Evolutionary conservation across 2,113 vertebrate species (phyloP), one percentile per base, ranked within the genome.

Genomic region (Rhipidura dahli): DNA sequence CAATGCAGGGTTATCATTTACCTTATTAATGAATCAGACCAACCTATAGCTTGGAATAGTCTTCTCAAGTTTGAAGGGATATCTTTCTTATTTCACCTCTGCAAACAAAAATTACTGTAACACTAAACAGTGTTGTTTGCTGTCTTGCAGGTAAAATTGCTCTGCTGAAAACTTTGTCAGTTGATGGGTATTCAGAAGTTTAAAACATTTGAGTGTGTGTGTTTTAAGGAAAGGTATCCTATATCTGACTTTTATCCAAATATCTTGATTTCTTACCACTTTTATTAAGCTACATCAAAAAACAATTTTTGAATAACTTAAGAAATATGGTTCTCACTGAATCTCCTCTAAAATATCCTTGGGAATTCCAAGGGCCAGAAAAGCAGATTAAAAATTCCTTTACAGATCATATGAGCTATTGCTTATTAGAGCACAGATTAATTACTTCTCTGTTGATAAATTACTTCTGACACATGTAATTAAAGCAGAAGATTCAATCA

Each of bases 361-460:
- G 51, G 50, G 35, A 76, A 85, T 90, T 94, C 81, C 54, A 87
- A 95, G 59, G 61, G 26, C 31, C 64, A 88, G 56, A 83, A 82
- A 66, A 91, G 13, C 42, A 84, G 73, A 95, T 94, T 83, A 75
- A 91, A 85, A 77, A 79, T 81, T 65, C 27, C 76, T 87, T 71
- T 96, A 86, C 69, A 93, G 85, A 91, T 96, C 82, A 79, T 82
- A 75, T 54, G 40, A 87, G 57, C 70, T 84, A 93, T 69, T 93
- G 47, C 73, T 97, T 96, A 95, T 94, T 97, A 97, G 97, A 89
- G 31, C 47, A 70, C 1, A 8, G 40, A 97, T 96, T 95, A 97
- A 96, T 91, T 97, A 95, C 39, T 96, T 96, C 14, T 91, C 71
- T 42, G 57, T 64, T 96, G 92, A 97, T 90, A 94, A 96, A 97